A percentile compares a stretch with the other conserved stretches of the same genome.
Evolutionary conservation across 2,888 invertebrate species (phyloP).

Genomic region (Pecten maximus): DNA sequence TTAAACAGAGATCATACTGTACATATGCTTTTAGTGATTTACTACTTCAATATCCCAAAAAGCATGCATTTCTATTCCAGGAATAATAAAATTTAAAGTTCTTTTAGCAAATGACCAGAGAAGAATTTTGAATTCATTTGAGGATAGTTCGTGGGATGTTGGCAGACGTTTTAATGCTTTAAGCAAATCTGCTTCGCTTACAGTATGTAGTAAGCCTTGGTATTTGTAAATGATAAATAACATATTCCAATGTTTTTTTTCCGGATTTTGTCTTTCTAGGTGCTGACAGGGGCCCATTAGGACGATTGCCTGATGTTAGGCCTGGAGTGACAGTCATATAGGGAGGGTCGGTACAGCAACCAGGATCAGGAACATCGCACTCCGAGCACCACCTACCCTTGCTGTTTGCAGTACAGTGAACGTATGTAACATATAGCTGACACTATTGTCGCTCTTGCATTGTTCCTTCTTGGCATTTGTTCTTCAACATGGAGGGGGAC

Average conservation of each 20-base stretch:
- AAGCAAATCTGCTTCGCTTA: not conserved
- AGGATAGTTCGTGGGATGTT: not conserved
- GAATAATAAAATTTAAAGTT: not conserved
- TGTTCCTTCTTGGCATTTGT: not conserved
- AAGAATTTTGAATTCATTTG: constrained; percentile 20
- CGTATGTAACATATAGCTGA: not conserved
- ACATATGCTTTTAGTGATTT: not conserved
- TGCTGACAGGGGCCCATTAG: constrained; percentile 1
- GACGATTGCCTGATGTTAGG: not conserved
- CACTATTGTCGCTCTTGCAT: not conserved
- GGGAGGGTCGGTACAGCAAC: not conserved
- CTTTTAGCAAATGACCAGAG: not conserved
- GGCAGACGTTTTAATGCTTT: not conserved
- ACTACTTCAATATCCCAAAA: not conserved
- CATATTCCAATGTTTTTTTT: not conserved
- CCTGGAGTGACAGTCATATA: not conserved
- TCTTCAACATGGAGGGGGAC: not conserved
- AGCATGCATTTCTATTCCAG: not conserved
- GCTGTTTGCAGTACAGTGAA: not conserved
- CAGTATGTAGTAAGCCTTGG: not conserved
- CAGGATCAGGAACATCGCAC: not conserved
- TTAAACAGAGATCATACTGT: not conserved
- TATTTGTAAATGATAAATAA: not conserved
- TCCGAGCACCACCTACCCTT: not conserved
- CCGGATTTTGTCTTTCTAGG: constrained; percentile 8